A percentile compares a stretch with the other conserved stretches of the same genome.
Conservation (phyloP, 2,888 invertebrate species). For the Ectobius pallidus region DNA sequence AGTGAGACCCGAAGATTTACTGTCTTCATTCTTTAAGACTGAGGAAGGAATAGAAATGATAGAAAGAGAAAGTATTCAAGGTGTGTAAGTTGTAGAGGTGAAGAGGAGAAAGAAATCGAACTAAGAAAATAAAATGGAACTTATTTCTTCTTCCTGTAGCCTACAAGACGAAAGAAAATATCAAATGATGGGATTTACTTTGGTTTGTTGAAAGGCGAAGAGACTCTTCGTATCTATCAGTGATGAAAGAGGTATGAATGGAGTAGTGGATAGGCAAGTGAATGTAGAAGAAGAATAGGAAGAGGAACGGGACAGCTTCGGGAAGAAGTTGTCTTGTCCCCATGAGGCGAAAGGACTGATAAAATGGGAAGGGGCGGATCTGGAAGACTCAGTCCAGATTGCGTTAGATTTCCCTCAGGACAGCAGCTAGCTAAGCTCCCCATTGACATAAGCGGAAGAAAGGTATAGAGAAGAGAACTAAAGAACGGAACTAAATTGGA, state of each 20-base stretch:
- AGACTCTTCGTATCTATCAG: slow-evolving; percentile 8
- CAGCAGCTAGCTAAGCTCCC: slow-evolving; percentile 31
- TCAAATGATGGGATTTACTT: slow-evolving; percentile 36
- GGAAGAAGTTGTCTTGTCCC: slow-evolving; percentile 26
- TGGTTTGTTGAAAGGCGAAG: slow-evolving; percentile 29
- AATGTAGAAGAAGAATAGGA: neutral
- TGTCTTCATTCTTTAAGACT: neutral
- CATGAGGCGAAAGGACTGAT: slow-evolving; percentile 29
- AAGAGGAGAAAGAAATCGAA: neutral
- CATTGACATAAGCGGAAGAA: slow-evolving; percentile 37
- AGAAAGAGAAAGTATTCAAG: neutral
- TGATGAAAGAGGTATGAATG: slow-evolving; percentile 11
- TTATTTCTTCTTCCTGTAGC: neutral
- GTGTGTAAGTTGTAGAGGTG: neutral
- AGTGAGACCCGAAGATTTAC: neutral
- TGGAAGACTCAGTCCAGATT: slow-evolving; percentile 41
- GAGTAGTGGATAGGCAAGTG: neutral
- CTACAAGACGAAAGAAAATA: slow-evolving; percentile 5
- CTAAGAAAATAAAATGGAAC: neutral
- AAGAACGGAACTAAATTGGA: neutral
- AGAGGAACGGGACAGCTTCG: slow-evolving; percentile 6
- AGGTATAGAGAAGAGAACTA: neutral
- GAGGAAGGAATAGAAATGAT: neutral
- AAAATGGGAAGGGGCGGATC: slow-evolving; percentile 37
- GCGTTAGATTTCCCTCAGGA: slow-evolving; percentile 43